Evolutionary conservation across 1,140 invertebrate genomes (phyloP), one percentile per base, ranked within the genome.

Genomic region (Brevipalpus yothersi): DNA sequence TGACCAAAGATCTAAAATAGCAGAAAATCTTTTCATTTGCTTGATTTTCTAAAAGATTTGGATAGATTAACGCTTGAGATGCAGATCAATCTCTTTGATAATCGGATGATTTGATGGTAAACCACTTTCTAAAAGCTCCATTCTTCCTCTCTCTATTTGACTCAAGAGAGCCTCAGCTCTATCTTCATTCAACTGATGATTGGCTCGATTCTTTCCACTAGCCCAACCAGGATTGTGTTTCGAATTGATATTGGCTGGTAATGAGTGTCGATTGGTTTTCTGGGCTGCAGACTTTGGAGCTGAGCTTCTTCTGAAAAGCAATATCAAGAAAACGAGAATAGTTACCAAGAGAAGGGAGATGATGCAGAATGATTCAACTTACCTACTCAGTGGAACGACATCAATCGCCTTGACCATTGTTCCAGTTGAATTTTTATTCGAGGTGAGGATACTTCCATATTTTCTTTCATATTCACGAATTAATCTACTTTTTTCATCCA

Each of bases 21-120:
- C 31, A 31, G 31, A 31, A 5, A 31, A 31, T 31, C 31, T 31
- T 5, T 3, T 31, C 31, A 31, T 31, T 31, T 31, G 5, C 5
- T 31, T 2, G 31, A 31, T 31, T 31, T 5, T 3, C 5, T 31
- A 31, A 31, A 31, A 31, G 31, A 31, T 3, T 31, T 5, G 31
- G 31, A 31, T 31, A 31, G 31, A 31, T 31, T 31, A 31, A 31
- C 31, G 31, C 31, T 31, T 31, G 31, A 59, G 21, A 2, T 47
- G 57, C 4, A 13, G 11, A 58, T 60, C 53, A 58, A 60, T 60
- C 42, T 60, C 60, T 40, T 21, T 47, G 49, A 60, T 60, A 4
- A 60, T 11, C 41, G 60, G 60, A 58, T 60, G 56, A 41, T 60
- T 58, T 11, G 19, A 17, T 19, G 23, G 23, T 21, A 60, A 17